phyloP scores from a whole-genome alignment of 2,888 invertebrate species.

The Andrena trimmerana region DNA sequence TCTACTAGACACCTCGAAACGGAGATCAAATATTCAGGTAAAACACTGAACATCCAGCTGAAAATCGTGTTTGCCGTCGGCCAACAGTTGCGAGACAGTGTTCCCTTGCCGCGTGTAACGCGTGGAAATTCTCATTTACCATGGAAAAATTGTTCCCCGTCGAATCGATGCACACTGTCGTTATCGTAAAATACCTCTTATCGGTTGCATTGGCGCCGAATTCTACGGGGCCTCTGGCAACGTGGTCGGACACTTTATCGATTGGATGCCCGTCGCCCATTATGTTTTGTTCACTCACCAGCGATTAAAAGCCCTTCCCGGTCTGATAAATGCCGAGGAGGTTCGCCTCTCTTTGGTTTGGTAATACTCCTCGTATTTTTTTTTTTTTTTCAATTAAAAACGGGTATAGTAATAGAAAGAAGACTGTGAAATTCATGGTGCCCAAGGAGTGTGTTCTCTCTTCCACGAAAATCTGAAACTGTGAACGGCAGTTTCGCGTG shows the following conservation, averaged over 20 bases:
- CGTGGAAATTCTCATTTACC: neutral
- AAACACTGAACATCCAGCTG: no score
- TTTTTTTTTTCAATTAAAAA: neutral
- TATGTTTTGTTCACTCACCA: slow-evolving; percentile 49
- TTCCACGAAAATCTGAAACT: neutral
- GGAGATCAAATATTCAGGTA: no score
- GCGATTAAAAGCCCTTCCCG: slow-evolving; percentile 45
- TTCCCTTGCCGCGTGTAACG: no score
- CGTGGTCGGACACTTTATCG: slow-evolving; percentile 49
- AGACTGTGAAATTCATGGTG: neutral
- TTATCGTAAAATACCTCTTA: slow-evolving; percentile 38
- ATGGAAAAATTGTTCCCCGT: neutral
- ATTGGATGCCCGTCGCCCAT: slow-evolving; percentile 41
- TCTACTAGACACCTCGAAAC: no score
- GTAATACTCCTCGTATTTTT: neutral
- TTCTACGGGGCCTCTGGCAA: neutral
- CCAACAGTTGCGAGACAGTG: no score
- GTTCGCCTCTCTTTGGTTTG: neutral
- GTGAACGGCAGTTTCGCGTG: neutral
- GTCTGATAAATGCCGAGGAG: slow-evolving; percentile 21
- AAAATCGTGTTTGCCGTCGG: no score
- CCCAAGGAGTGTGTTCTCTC: neutral
- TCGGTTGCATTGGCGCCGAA: slow-evolving; percentile 48
- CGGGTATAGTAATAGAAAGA: neutral
- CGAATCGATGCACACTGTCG: slow-evolving; percentile 11